Evolutionary conservation across 2,113 vertebrate species (phyloP), one percentile per base, ranked within the genome.

Genomic region (Elephantulus edwardii): DNA sequence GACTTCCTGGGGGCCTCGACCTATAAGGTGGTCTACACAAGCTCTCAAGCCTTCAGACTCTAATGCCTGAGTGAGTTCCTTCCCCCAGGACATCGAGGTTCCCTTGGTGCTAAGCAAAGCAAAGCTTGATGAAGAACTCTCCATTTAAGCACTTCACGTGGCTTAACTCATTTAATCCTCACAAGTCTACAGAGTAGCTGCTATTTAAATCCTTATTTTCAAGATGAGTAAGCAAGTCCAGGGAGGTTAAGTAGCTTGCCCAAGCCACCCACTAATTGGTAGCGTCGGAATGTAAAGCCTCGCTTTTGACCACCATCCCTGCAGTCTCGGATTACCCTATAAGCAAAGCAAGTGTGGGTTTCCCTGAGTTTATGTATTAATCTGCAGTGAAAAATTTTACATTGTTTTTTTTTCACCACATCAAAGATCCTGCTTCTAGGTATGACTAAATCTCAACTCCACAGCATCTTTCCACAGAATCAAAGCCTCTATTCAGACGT

Each of bases 111-210:
- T 70, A 93, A 90, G 91, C 80, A 86, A 91, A 94, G 77, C 77
- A 92, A 92, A 91, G 68, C 74, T 83, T 62, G 91, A 90, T 86
- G 56, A 86, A 93, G 92, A 93, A 77, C 89, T 70, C 78, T 86
- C 78, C 35, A 68, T 70, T n/a, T 46, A 86, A 92, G 84, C 74
- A 56, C 64, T 90, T 92, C 83, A 81, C 8, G 0, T 26, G 83
- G 79, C 71, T 95, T 90, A 95, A 71, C 76, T 93, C 75, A 44
- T 83, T 87, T 88, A 94, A 96, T 94, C 89, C 88, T 90, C 86
- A 70, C n/a, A 76, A 60, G 38, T 83, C 81, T n/a, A 46, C 42
- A 44, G 58, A 52, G 72, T 68, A 81, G 83, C 80, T 81, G 75
- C 89, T 93, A 62, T 77, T 91, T 90, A 83, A 93, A 92, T 90